These are phyloP conservation scores for Rhombomys opimus DNA, from an alignment of 2,113 vertebrate genomes.

Conservation along the genomic window DNA sequence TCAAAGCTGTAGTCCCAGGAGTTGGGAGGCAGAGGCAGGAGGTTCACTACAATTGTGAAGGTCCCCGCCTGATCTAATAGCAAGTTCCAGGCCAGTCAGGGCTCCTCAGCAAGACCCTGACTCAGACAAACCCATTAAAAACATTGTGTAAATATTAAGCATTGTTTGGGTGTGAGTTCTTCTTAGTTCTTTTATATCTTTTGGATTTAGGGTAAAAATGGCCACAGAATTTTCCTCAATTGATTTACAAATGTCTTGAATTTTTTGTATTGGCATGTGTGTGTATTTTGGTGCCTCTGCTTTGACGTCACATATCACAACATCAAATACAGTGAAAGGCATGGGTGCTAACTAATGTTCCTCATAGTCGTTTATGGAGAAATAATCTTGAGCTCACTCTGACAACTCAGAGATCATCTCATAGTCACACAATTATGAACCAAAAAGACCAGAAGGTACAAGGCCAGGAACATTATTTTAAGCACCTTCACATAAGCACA, in stretches of 20 bases:
- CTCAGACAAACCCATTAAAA: background rate
- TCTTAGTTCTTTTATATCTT: background rate
- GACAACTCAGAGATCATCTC: background rate
- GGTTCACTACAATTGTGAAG: background rate
- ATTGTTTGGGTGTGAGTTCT: background rate
- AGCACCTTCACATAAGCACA: background rate
- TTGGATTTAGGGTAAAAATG: slow-evolving; percentile 39
- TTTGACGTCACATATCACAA: background rate
- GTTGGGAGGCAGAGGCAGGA: background rate
- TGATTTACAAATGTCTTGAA: slow-evolving; percentile 27
- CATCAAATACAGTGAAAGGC: slow-evolving; percentile 7
- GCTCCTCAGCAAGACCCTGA: background rate
- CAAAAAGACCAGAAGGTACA: background rate
- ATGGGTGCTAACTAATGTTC: slow-evolving; percentile 23
- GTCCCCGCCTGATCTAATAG: background rate
- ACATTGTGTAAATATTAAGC: background rate
- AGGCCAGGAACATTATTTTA: background rate
- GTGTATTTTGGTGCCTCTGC: background rate
- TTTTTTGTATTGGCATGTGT: background rate
- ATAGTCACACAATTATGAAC: background rate
- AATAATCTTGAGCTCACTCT: slow-evolving; percentile 52
- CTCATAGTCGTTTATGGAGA: slow-evolving; percentile 36
- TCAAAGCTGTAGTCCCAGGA: background rate
- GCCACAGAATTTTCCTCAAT: slow-evolving; percentile 34
- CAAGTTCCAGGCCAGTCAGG: background rate